Evolutionary conservation across 2,797 vertebrate species (phyloP).

Genomic region (Atherinosoma microstoma): DNA sequence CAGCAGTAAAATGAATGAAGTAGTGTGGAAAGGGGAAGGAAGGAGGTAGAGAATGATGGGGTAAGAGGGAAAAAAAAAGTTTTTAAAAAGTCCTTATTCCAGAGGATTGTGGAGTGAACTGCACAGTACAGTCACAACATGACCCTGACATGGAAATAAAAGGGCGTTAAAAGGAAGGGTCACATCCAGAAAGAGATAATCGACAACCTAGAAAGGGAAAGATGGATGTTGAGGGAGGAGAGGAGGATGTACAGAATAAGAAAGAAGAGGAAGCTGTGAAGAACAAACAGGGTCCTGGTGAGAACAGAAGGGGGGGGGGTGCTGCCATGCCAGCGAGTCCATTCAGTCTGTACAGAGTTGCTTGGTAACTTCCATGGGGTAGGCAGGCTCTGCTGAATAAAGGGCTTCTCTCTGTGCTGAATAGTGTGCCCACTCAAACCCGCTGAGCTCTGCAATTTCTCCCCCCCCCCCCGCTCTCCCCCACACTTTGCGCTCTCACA

Average conservation of each 20-base stretch:
- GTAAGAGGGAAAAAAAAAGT: not conserved
- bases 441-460: conserved; percentile 79
- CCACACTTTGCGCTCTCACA: conserved; percentile 11
- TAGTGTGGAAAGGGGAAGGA: conserved; percentile 17
- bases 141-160: conserved; percentile 7
- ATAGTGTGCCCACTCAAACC: conserved; percentile 79
- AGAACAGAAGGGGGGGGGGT: conserved; percentile 2
- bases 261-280: conserved; percentile 63
- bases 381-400: conserved; percentile 78
- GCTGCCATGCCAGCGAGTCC: conserved; percentile 68
- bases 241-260: conserved; percentile 60
- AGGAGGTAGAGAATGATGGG: conserved; percentile 15
- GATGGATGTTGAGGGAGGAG: conserved; percentile 21
- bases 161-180: conserved; percentile 13
- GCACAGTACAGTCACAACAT: not conserved
- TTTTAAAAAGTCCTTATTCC: not conserved
- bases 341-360: conserved; percentile 78
- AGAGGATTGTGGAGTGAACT: not conserved
- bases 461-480: conserved; percentile 12
- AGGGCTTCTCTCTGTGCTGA: conserved; percentile 81
- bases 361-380: conserved; percentile 78
- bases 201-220: conserved; percentile 1
- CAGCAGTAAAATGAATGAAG: conserved; percentile 32
- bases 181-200: conserved; percentile 11
- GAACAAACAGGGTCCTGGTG: conserved; percentile 52